Evolutionary conservation across 1,140 invertebrate species (phyloP).

Genomic region (Hypothenemus hampei): DNA sequence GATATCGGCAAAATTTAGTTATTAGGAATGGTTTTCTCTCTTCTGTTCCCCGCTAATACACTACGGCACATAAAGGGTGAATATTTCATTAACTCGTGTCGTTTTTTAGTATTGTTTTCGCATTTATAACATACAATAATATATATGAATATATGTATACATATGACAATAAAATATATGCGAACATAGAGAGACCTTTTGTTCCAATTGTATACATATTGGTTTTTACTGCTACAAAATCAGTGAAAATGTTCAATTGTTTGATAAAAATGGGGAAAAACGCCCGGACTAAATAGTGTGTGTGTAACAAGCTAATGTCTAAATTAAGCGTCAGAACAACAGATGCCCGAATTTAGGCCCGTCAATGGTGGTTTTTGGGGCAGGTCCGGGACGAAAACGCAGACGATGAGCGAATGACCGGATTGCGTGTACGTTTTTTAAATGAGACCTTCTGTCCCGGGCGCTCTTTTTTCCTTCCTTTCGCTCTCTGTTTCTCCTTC

Average conservation of each 20-base stretch:
- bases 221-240: too few species aligned
- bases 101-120: conserved; percentile 10
- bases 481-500: neutral
- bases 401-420: conserved; percentile 15
- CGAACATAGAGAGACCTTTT: too few species aligned
- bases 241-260: too few species aligned
- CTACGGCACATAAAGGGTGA: conserved; percentile 5
- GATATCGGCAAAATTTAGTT: conserved; percentile 23
- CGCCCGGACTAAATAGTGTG: too few species aligned
- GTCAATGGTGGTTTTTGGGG: conserved; percentile 7
- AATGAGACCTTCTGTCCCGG: conserved; percentile 2
- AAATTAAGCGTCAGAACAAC: conserved; percentile 8
- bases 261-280: too few species aligned
- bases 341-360: conserved; percentile 17
- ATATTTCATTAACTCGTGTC: conserved; percentile 19
- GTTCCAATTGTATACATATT: too few species aligned
- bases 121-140: conserved; percentile 15
- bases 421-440: conserved; percentile 16
- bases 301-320: too few species aligned
- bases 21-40: too few species aligned
- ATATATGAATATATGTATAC: too few species aligned
- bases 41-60: too few species aligned
- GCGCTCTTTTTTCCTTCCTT: too few species aligned
- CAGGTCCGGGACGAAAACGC: conserved; percentile 10
- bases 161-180: too few species aligned